Conservation (phyloP, 2,113 vertebrate genomes). For the Muntiacus reevesi region DNA sequence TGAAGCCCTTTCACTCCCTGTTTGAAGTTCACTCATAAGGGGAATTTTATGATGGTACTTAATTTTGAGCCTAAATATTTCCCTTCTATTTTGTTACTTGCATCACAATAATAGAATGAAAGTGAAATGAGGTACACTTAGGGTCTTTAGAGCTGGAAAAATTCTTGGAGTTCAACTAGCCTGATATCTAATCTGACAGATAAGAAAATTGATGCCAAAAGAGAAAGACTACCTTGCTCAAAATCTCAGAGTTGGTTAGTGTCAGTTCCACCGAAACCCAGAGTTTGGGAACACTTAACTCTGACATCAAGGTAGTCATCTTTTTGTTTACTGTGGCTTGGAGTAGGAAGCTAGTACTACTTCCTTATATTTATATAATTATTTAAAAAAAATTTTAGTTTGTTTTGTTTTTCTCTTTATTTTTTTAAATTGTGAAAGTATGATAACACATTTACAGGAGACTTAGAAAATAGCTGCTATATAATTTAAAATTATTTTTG, state of each 20-base stretch:
- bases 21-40: neutral
- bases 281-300: neutral
- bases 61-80: slow-evolving; percentile 3
- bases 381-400: neutral
- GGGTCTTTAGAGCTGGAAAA: neutral
- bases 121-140: neutral
- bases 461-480: neutral
- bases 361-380: neutral
- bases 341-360: neutral
- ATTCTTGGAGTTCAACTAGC: neutral
- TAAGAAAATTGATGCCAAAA: slow-evolving; percentile 2
- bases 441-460: neutral
- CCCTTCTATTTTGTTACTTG: slow-evolving; percentile 19
- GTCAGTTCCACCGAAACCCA: neutral
- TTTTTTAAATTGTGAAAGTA: neutral
- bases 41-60: neutral
- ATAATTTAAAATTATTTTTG: neutral
- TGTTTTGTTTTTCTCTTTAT: neutral
- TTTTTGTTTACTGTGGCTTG: neutral
- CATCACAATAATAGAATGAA: neutral
- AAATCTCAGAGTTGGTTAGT: slow-evolving; percentile 11
- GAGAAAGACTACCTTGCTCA: neutral
- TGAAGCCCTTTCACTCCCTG: neutral
- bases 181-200: neutral
- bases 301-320: neutral